phyloP scores from a whole-genome alignment of 1,140 invertebrate genomes.

The Luehdorfia chinensis region DNA sequence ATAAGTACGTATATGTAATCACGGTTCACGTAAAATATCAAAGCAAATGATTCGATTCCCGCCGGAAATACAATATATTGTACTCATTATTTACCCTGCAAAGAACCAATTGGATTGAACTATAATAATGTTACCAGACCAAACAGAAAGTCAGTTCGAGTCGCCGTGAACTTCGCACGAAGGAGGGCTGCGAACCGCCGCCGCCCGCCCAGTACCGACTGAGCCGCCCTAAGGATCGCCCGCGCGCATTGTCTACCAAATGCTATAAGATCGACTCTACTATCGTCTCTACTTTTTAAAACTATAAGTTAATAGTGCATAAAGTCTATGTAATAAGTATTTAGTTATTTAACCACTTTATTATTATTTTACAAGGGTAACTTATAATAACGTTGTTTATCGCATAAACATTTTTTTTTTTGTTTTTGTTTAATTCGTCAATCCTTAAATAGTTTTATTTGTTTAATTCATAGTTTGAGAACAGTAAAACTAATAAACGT shows the following conservation, averaged over 20 bases:
- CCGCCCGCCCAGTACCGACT: conserved; percentile 63
- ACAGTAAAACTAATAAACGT: too few relatives aligned
- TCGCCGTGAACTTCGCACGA: conserved; percentile 67
- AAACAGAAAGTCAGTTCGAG: conserved; percentile 43
- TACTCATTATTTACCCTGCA: conserved; percentile 32
- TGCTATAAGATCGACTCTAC: conserved; percentile 22
- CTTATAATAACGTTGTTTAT: too few relatives aligned
- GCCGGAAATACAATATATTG: conserved; percentile 28
- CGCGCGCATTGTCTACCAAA: conserved; percentile 28
- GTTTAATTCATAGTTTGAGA: too few relatives aligned
- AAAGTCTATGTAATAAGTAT: too few relatives aligned
- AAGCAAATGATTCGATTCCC: conserved; percentile 24
- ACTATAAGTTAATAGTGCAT: neutral
- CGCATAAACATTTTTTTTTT: too few relatives aligned
- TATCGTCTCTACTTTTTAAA: conserved; percentile 22
- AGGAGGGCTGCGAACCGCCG: conserved; percentile 41
- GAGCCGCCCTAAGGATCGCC: conserved; percentile 42
- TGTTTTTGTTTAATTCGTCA: too few relatives aligned
- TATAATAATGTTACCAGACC: conserved; percentile 38
- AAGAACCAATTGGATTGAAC: conserved; percentile 35
- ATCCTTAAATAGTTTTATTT: too few relatives aligned
- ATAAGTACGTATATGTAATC: too few relatives aligned
- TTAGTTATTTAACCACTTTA: too few relatives aligned
- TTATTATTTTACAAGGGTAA: too few relatives aligned
- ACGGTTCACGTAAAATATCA: too few relatives aligned